Conservation (phyloP, 2,113 vertebrate genomes). For the Macquaria australasica region DNA sequence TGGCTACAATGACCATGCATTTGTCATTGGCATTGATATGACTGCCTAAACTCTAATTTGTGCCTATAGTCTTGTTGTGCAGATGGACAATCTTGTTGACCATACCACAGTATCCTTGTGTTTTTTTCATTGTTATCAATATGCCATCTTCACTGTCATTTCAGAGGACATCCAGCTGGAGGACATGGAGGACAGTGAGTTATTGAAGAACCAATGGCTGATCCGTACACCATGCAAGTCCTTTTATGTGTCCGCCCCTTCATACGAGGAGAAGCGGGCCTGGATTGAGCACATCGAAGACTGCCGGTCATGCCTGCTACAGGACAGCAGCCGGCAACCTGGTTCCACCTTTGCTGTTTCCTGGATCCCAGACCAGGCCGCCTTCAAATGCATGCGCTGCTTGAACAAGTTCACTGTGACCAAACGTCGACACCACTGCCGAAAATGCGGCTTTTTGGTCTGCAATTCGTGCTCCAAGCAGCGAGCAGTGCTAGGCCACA, state of each 20-base stretch:
- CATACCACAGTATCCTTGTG: not conserved
- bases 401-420: constrained; percentile 85
- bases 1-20: not conserved
- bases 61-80: too few relatives aligned
- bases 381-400: constrained; percentile 94
- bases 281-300: constrained; percentile 93
- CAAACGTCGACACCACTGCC: constrained; percentile 92
- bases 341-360: constrained; percentile 80
- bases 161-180: constrained; percentile 89
- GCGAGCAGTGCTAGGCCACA: constrained; percentile 85
- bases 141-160: constrained; percentile 5
- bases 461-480: constrained; percentile 88
- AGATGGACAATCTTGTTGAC: too few relatives aligned
- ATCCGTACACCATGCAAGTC: constrained; percentile 93
- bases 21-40: not conserved
- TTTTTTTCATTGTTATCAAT: constrained; percentile 16
- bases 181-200: constrained; percentile 83
- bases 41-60: not conserved
- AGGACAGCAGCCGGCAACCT: constrained; percentile 56
- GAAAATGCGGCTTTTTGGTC: constrained; percentile 92
- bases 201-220: constrained; percentile 92
- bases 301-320: constrained; percentile 82
- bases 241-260: constrained; percentile 90
- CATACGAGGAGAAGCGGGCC: constrained; percentile 87
- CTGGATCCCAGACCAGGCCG: constrained; percentile 91